A percentile compares a stretch with the other conserved stretches of the same genome.
phyloP scores from a whole-genome alignment of 92 coral and sea anemone species.

The Porites rus region DNA sequence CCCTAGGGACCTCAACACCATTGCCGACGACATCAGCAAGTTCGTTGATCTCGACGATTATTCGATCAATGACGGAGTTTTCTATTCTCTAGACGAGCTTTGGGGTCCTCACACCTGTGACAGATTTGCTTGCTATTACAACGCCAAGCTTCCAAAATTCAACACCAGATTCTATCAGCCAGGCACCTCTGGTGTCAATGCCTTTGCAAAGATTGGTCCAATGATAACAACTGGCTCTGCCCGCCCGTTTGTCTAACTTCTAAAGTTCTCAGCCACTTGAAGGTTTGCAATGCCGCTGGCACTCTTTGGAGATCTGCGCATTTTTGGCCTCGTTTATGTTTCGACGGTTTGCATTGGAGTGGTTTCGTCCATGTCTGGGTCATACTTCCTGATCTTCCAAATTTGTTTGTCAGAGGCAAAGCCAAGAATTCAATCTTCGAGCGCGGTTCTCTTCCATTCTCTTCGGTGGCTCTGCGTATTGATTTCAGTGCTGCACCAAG shows the following conservation, averaged over 20 bases:
- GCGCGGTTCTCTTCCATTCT: background rate
- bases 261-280: constrained; percentile 23
- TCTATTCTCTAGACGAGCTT: too few relatives aligned
- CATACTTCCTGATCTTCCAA: constrained; percentile 37
- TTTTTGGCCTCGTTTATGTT: constrained; percentile 67
- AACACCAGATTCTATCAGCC: too few relatives aligned
- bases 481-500: constrained; percentile 11
- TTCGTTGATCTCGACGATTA: constrained; percentile 27
- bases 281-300: constrained; percentile 50
- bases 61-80: too few relatives aligned
- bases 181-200: background rate
- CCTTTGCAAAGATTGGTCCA: constrained; percentile 30
- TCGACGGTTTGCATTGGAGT: constrained; percentile 55
- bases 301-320: constrained; percentile 67
- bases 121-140: too few relatives aligned
- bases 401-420: constrained; percentile 37
- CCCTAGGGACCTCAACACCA: background rate
- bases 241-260: constrained; percentile 39
- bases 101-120: too few relatives aligned
- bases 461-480: background rate
- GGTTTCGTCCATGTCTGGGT: constrained; percentile 44
- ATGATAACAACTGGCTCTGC: constrained; percentile 48
- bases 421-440: constrained; percentile 4
- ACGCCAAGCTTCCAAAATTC: too few relatives aligned
- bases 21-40: constrained; percentile 41